Base-by-base conservation (phyloP, 2,797 vertebrate genomes). In the Takifugu ocellatus region DNA sequence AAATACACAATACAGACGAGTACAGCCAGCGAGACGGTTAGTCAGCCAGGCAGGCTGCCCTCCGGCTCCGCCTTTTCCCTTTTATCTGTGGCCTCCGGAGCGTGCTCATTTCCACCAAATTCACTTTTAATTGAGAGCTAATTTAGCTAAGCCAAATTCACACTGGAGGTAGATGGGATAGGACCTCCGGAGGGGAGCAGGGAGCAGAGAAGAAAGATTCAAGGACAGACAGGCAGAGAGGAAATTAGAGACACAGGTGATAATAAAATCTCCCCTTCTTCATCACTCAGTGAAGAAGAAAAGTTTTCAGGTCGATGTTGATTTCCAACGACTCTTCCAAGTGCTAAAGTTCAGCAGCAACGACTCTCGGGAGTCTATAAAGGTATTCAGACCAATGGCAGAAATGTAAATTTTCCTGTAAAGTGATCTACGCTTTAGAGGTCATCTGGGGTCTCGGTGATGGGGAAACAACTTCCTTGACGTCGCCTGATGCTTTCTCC, bases 61-160 rank as follows among this genome's bases (percentile, higher is more conserved):
- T 59, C 56, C 31, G 29, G 74, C 71, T 51, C 79, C 58, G 58
- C 75, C 64, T 77, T 21, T 60, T 56, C 54, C 47, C 51, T 81
- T 80, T 84, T 63, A 81, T 79, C 75, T 64, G 52, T 66, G 66
- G 77, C 77, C 78, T 77, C 74, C 57, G 51, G 74, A 72, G 72
- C 59, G 1, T 25, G 36, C 75, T 78, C 72, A 79, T 83, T 83
- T 82, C 69, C 63, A 70, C 81, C 61, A 83, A 80, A 85, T 81
- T 82, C 78, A 68, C 76, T 83, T 82, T 79, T 88, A 87, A 87
- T 84, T 84, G 81, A 80, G 80, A 67, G 71, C 73, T 78, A 81
- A 82, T 87, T 84, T 75, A 79, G 70, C 71, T 33, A 3, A 72
- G 68, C 54, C 56, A 61, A 78, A 78, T 70, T 82, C 61, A 72